Percentiles rank a stretch among this genome's conserved stretches.
Conservation (phyloP, 2,113 vertebrate genomes). For the Scophthalmus maximus region DNA sequence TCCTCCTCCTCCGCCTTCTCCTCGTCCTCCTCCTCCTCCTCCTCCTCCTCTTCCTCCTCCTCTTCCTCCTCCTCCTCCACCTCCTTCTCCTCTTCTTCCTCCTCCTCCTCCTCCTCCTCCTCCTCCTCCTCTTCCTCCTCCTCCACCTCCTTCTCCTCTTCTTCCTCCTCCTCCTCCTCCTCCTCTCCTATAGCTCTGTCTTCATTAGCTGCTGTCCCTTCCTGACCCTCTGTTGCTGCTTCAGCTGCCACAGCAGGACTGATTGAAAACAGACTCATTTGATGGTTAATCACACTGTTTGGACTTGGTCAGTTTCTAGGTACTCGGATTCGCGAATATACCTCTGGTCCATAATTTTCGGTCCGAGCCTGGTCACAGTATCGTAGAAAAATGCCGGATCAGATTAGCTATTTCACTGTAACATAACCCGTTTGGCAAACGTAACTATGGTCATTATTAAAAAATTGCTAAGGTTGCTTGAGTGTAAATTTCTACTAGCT, state of each 20-base stretch:
- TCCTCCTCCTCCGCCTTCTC: neutral
- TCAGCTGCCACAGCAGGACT: neutral
- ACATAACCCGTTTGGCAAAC: too few relatives aligned
- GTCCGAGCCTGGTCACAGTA: neutral
- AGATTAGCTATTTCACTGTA: neutral
- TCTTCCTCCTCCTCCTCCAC: neutral
- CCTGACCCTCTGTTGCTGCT: neutral
- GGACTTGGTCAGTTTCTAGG: neutral
- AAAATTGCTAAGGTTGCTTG: too few relatives aligned
- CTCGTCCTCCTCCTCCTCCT: neutral
- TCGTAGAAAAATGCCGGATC: too few relatives aligned
- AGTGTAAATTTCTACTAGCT: too few relatives aligned
- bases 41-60: neutral
- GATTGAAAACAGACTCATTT: neutral
- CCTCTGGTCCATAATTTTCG: too few relatives aligned
- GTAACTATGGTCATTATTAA: too few relatives aligned
- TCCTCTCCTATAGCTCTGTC: neutral
- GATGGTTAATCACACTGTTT: neutral
- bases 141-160: neutral
- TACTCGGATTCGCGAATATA: too few relatives aligned
- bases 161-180: neutral
- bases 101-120: neutral
- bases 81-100: too few relatives aligned
- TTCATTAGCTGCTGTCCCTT: neutral
- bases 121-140: neutral